Evolutionary conservation across 2,888 invertebrate genomes (phyloP), one percentile per base, ranked within the genome.

Genomic region (Nebria salina): DNA sequence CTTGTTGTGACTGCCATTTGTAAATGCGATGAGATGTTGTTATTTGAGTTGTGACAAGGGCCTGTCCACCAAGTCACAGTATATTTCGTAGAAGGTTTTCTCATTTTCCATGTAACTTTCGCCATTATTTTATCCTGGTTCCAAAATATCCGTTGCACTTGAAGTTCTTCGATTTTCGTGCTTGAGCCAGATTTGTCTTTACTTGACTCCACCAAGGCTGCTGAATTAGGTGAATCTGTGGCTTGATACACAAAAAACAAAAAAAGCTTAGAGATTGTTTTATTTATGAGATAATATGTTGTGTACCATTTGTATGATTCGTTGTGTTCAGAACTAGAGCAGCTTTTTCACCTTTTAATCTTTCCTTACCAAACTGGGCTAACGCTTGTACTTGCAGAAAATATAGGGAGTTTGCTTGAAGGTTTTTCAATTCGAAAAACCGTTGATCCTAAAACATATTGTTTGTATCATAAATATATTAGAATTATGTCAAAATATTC

Each of bases 311-410:
- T 83, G 85, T 87, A 84, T 88, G 89, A 84, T 90, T 90, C 7
- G 94, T 94, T 1, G 94, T 95, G 86, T 95, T 95, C 85, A 93
- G 91, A 76, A 95, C 91, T 78, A 94, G 90, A 9, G 93, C 93
- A 1, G 93, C 92, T 85, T 94, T 95, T 72, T 93, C 92, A 77
- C 95, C 94, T 76, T 93, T 92, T 20, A 95, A 88, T 83, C 93
- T 92, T 11, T 93, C 91, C 75, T 91, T 90, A 1, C 94, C 95
- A 85, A 91, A 95, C 84, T 93, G 91, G 54, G 93, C 92, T 83
- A 95, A 91, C 5, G 95, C 94, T 88, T 95, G 95, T 5, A 95
- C 94, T 92, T 95, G 95, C 66, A 95, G 90, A 85, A 95, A 95
- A 87, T 95, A 95, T 88, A 93, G 91, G 0, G 94, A 94, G 86